Evolutionary conservation across 2,888 invertebrate species (phyloP), one percentile per base, ranked within the genome.

Genomic region (Hypomecis atomaria): DNA sequence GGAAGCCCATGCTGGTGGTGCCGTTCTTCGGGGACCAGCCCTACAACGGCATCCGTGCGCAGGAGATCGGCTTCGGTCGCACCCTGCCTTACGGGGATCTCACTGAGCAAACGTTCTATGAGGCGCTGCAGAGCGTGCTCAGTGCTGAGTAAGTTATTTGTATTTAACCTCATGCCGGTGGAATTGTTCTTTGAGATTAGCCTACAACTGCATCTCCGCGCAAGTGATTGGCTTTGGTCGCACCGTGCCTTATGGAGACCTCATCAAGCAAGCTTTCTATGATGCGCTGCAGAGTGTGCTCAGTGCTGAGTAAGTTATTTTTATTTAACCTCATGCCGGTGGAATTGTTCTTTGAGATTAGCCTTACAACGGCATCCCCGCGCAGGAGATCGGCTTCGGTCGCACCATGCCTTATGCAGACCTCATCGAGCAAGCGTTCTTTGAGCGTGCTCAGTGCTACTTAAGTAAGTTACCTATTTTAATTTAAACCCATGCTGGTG

Each of bases 1-100:
- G 94, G 1, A 94, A 94, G 59, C 95, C 95, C 5, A 93, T 94
- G 84, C 77, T 95, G 56, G 90, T 94, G 44, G 90, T 95, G 68
- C 95, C 95, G 0, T 94, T 95, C 85, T 95, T 93, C 74, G 95
- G 94, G 13, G 95, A 95, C 81, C 95, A 95, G 82, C 90, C 91
- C 9, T 80, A 88, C 44, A 95, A 95, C 73, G 94, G 93, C 0
- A 90, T 88, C 3, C 90, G 93, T 6, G 88, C 94, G 0, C 84
- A 89, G 58, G 87, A 87, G 2, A 88, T 86, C 1, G 94, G 94
- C 5, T 87, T 94, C 2, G 95, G 93, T 0, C 88, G 88, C 63
- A 82, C 91, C 10, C 75, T 95, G 5, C 81, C 93, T 2, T 93
- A 94, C 69, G 76, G 78, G 2, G 88, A 93, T 6, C 84, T 94